Conservation (phyloP, 2,888 invertebrate genomes). For the Caenorhabditis zanzibari region DNA sequence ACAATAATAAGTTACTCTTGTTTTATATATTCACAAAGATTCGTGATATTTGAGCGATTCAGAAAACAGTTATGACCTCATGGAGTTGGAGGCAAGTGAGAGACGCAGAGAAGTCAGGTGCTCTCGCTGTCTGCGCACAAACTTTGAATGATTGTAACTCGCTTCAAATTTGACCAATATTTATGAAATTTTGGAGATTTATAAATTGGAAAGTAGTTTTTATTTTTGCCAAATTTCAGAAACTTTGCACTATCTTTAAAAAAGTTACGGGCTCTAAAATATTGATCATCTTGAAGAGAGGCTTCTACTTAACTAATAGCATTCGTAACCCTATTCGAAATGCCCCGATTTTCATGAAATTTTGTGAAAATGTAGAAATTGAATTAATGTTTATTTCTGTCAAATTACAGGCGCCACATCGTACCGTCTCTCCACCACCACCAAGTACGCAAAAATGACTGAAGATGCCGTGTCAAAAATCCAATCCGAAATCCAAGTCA, state of each 20-base stretch:
- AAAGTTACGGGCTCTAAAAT: no score
- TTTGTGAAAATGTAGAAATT: not conserved
- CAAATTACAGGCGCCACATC: conserved; percentile 53
- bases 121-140: not conserved
- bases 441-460: conserved; percentile 10
- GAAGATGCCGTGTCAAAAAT: conserved; percentile 56
- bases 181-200: no score
- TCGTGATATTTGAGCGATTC: no score
- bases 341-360: not conserved
- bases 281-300: no score
- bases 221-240: no score
- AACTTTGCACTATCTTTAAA: no score
- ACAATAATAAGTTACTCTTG: no score
- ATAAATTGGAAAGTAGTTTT: no score
- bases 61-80: no score
- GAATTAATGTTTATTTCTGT: not conserved
- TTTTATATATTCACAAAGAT: no score
- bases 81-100: not conserved
- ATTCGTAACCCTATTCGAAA: not conserved
- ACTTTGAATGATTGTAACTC: no score
- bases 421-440: conserved; percentile 66
- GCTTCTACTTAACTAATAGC: not conserved
- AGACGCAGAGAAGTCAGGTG: not conserved
- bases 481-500: conserved; percentile 87
- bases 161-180: no score